Conservation (phyloP, 2,797 vertebrate species). For the Emydoidea blandingii region DNA sequence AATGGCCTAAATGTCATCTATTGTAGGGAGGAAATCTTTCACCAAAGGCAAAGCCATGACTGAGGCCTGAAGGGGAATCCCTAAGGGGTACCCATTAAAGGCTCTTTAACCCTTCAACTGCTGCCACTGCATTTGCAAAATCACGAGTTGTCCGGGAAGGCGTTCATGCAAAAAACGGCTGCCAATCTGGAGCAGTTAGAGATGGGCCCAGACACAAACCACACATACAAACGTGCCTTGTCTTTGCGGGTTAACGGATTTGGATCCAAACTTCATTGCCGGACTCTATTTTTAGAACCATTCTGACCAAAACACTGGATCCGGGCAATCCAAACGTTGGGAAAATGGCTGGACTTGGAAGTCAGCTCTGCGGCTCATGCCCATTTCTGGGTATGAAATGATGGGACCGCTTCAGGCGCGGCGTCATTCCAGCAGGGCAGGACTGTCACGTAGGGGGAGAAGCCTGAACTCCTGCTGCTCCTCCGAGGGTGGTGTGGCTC, state of each 20-base stretch:
- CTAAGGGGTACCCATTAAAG: not conserved
- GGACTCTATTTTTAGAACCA: not conserved
- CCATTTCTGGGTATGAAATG: not conserved
- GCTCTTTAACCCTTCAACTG: not conserved
- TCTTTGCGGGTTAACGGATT: not conserved
- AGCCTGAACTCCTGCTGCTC: not conserved
- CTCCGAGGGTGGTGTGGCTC: not conserved
- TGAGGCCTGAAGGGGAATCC: slow-evolving; percentile 36
- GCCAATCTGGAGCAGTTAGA: rapidly evolving
- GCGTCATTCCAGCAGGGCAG: not conserved
- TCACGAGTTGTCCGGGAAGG: not conserved
- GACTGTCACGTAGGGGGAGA: not conserved
- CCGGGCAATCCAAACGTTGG: not conserved
- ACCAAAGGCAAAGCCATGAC: slow-evolving; percentile 23
- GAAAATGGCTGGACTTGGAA: not conserved
- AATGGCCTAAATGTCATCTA: slow-evolving; percentile 48
- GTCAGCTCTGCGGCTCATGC: not conserved
- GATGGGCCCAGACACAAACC: not conserved
- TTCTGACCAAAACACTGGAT: not conserved
- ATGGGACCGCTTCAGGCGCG: not conserved
- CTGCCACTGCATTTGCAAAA: slow-evolving; percentile 23
- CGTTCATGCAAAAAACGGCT: rapidly evolving
- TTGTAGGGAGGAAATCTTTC: slow-evolving; percentile 54
- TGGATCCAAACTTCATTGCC: not conserved
- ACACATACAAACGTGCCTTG: not conserved